A percentile compares a stretch with the other conserved stretches of the same genome.
These are phyloP conservation scores for Microctonus brassicae DNA, from an alignment of 2,888 invertebrate species.

Conservation along the genomic window DNA sequence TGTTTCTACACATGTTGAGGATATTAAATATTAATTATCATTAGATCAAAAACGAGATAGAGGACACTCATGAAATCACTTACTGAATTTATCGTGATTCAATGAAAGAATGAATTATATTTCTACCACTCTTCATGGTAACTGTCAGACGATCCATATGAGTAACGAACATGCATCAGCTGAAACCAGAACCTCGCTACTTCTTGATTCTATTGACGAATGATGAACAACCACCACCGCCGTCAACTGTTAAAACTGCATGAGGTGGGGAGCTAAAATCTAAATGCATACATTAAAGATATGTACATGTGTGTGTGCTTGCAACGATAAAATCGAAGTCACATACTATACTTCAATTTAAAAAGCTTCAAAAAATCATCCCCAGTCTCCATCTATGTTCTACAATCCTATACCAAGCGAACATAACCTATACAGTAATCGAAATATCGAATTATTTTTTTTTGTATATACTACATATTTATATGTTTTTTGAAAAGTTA, in stretches of 20 bases:
- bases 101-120: neutral
- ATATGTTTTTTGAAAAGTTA: neutral
- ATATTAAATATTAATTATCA: neutral
- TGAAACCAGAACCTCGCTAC: neutral
- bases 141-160: constrained; percentile 10
- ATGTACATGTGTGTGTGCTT: neutral
- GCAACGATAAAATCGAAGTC: too few species aligned
- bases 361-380: too few species aligned
- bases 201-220: neutral
- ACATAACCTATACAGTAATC: neutral
- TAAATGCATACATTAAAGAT: too few species aligned
- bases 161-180: neutral
- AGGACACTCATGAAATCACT: neutral
- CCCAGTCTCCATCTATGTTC: too few species aligned
- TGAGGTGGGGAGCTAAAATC: constrained; percentile 1
- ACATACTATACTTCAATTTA: too few species aligned
- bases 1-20: neutral
- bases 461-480: neutral
- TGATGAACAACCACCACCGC: neutral
- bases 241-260: too few species aligned
- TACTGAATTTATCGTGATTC: constrained; percentile 7
- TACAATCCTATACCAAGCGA: neutral
- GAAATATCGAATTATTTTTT: too few species aligned
- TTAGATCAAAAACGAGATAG: neutral
- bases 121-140: neutral